Evolutionary conservation across 2,797 vertebrate species (phyloP), one percentile per base, ranked within the genome.

Genomic region (Nannoperca australis): DNA sequence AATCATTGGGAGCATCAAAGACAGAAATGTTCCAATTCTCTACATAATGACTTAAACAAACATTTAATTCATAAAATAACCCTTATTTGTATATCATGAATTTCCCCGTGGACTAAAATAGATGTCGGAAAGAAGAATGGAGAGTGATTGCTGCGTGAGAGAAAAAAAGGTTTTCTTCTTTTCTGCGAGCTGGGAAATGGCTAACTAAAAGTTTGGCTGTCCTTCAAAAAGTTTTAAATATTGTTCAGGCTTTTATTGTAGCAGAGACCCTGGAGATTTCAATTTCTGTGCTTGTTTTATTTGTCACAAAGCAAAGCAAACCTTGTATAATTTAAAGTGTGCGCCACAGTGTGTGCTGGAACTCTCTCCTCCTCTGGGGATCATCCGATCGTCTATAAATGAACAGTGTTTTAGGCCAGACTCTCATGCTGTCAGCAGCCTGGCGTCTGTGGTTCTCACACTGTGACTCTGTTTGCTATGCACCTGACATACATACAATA

Each of bases 291-390:
- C 62, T 71, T 71, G 59, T 73, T 81, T 79, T 55, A 68, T 78
- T 78, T 81, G 61, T 76, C 75, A 73, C 61, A 70, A 64, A 78
- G 36, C 36, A 38, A 81, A 67, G 13, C n/a, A 73, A 65, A 70
- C 24, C n/a, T 53, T 68, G 66, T 73, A 63, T 71, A 68, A 80
- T 66, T 78, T 34, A 47, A 74, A 74, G 55, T 32, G 47, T 62
- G 58, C 34, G 42, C 40, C 47, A 44, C 24, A 27, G 24, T 55
- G 34, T 22, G 30, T 2, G 60, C 34, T 64, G 44, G 78, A 27
- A 50, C 75, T 10, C 47, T 49, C 42, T 60, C 24, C 38, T 14
- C 67, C 68, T 30, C 51, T 11, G 49, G 54, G 71, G 70, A 73
- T 78, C 56, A 27, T 42, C 68, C 27, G 27, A 30, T 47, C 8